A percentile compares a stretch with the other conserved stretches of the same genome.
phyloP scores from a whole-genome alignment of 2,888 invertebrate genomes.

The Ochropleura leucogaster region DNA sequence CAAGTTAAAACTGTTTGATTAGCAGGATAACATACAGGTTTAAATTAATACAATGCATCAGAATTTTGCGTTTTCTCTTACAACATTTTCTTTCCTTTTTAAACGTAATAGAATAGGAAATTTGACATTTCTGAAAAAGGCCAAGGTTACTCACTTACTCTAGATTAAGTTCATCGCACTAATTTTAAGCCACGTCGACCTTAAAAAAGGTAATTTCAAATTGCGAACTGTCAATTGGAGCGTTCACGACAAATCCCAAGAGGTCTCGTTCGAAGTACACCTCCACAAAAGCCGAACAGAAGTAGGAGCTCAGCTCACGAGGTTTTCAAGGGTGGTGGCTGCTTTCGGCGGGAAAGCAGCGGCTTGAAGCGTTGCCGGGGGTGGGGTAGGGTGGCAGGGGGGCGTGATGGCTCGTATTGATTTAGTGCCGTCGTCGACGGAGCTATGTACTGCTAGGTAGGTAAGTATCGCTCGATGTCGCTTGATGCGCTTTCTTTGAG shows the following conservation, averaged over 20 bases:
- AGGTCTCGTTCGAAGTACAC: conserved; percentile 87
- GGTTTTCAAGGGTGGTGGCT: conserved; percentile 90
- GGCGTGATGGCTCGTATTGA: conserved; percentile 91
- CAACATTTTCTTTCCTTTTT: not conserved
- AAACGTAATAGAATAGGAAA: not conserved
- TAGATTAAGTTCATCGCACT: conserved; percentile 38
- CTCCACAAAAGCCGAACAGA: conserved; percentile 90
- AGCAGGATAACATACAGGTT: not conserved
- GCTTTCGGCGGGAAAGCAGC: conserved; percentile 89
- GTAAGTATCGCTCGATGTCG: conserved; percentile 85
- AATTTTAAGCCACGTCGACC: conserved; percentile 59
- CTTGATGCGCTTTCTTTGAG: conserved; percentile 89
- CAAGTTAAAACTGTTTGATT: not conserved
- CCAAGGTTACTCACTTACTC: conserved; percentile 11
- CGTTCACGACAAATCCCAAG: conserved; percentile 88
- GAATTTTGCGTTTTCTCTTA: not conserved
- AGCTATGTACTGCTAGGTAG: conserved; percentile 88
- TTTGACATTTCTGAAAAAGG: not conserved
- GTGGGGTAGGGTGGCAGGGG: conserved; percentile 75
- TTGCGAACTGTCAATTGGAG: conserved; percentile 87
- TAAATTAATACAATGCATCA: not conserved
- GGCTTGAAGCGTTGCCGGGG: conserved; percentile 77
- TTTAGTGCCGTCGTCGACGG: conserved; percentile 91
- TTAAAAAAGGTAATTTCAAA: conserved; percentile 80
- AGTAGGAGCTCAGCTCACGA: conserved; percentile 91